A percentile compares a stretch with the other conserved stretches of the same genome.
phyloP scores from a whole-genome alignment of 1,140 invertebrate species.

The Drosophila subpulchrella region DNA sequence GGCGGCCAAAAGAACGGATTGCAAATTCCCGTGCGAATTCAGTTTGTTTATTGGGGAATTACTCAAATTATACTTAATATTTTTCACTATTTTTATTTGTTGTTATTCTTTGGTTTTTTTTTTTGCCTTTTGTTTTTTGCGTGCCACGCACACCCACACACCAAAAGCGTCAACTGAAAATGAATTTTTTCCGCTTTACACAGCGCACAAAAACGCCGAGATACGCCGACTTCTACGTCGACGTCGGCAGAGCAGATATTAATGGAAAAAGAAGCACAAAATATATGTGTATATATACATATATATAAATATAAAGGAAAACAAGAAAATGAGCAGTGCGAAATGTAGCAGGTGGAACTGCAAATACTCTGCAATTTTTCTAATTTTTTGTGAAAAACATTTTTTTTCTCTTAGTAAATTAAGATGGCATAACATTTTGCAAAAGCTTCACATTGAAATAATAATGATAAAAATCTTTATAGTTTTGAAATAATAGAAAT shows the following conservation, averaged over 20 bases:
- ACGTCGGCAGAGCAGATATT: slow-evolving; percentile 69
- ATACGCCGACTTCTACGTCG: slow-evolving; percentile 35
- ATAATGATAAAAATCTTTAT: too few relatives aligned
- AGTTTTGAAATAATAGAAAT: too few relatives aligned
- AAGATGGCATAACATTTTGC: too few relatives aligned
- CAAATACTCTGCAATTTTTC: slow-evolving; percentile 46
- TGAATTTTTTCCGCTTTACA: slow-evolving; percentile 73
- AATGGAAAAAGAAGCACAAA: slow-evolving; percentile 67
- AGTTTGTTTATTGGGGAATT: slow-evolving; percentile 62
- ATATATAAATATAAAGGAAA: slow-evolving; percentile 68
- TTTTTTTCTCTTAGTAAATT: too few relatives aligned
- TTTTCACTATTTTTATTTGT: slow-evolving; percentile 27
- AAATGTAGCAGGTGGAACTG: slow-evolving; percentile 15
- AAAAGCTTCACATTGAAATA: too few relatives aligned
- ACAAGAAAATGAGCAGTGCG: slow-evolving; percentile 59
- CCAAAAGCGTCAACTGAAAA: slow-evolving; percentile 76
- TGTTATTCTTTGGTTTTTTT: slow-evolving; percentile 19
- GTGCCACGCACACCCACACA: slow-evolving; percentile 70
- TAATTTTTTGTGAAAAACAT: neutral
- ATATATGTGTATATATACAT: slow-evolving; percentile 34
- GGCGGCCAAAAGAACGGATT: slow-evolving; percentile 61
- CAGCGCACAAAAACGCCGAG: slow-evolving; percentile 67
- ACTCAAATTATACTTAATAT: slow-evolving; percentile 45
- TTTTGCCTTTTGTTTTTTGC: slow-evolving; percentile 35
- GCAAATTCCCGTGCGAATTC: slow-evolving; percentile 59